phyloP scores from a whole-genome alignment of 2,888 invertebrate species.

The Lasioglossum lativentre region DNA sequence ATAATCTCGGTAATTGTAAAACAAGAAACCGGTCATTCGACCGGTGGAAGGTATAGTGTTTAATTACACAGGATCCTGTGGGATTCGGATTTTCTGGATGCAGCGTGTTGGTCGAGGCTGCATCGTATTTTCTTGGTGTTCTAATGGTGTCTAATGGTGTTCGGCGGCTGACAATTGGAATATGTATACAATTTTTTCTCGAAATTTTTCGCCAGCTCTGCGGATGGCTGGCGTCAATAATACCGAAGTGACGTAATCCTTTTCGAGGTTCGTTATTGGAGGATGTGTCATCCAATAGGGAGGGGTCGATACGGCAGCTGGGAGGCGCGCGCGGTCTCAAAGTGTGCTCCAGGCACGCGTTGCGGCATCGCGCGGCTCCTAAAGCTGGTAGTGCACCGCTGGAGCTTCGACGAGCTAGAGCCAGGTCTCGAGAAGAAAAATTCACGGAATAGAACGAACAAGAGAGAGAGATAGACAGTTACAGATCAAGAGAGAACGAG shows the following conservation, averaged over 20 bases:
- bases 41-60: too few relatives aligned
- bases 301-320: constrained; percentile 81
- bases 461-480: background rate
- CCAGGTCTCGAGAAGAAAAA: constrained; percentile 10
- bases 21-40: too few relatives aligned
- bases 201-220: constrained; percentile 11
- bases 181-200: background rate
- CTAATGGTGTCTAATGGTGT: background rate
- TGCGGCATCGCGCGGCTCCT: constrained; percentile 58
- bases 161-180: background rate
- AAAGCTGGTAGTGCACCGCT: constrained; percentile 59
- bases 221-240: constrained; percentile 79
- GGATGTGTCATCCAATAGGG: constrained; percentile 82
- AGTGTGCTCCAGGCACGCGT: constrained; percentile 60
- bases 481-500: background rate
- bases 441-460: background rate
- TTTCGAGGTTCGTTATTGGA: constrained; percentile 81
- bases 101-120: background rate
- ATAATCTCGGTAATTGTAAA: too few relatives aligned
- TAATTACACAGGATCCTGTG: background rate
- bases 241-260: constrained; percentile 82
- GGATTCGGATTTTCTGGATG: background rate
- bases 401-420: constrained; percentile 38
- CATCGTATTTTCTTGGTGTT: background rate
- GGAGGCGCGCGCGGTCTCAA: constrained; percentile 71